A percentile compares a stretch with the other conserved stretches of the same genome.
These are phyloP conservation scores for Eolophus roseicapilla DNA, from an alignment of 2,113 vertebrate species.

Conservation along the genomic window DNA sequence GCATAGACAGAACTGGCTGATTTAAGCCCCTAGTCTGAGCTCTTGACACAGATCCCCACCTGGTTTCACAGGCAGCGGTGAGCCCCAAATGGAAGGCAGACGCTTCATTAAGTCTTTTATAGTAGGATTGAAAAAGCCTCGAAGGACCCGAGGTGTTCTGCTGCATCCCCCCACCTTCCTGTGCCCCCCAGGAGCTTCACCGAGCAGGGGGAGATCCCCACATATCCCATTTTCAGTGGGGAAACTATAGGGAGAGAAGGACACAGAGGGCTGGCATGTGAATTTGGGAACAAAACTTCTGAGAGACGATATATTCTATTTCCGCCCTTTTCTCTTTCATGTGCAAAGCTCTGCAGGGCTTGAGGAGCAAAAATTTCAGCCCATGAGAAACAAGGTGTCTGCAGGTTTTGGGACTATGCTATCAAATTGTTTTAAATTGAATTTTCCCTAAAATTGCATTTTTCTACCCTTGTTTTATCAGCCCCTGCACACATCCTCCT, in stretches of 20 bases:
- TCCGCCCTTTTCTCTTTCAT: fast-evolving
- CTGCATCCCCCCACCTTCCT: not conserved
- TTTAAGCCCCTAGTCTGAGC: not conserved
- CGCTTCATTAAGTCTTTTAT: not conserved
- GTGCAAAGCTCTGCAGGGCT: fast-evolving
- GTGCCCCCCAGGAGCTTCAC: fast-evolving
- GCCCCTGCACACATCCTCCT: too few relatives aligned
- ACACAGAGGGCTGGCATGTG: fast-evolving
- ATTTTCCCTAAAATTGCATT: not conserved
- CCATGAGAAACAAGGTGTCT: not conserved
- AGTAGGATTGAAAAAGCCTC: not conserved
- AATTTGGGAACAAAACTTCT: not conserved
- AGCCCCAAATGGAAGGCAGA: not conserved
- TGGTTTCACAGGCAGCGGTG: not conserved
- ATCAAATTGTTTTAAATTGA: fast-evolving
- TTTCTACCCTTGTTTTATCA: not conserved
- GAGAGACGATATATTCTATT: not conserved
- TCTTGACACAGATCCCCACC: not conserved
- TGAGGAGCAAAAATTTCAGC: not conserved
- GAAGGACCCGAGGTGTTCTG: fast-evolving
- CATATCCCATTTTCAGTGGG: not conserved
- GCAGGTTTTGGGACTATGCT: fast-evolving
- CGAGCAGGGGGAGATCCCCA: fast-evolving
- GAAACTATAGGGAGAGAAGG: not conserved
- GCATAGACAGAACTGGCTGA: not conserved